A percentile compares a stretch with the other conserved stretches of the same genome.
phyloP scores from a whole-genome alignment of 2,888 invertebrate genomes.

The Tetropium fuscum region DNA sequence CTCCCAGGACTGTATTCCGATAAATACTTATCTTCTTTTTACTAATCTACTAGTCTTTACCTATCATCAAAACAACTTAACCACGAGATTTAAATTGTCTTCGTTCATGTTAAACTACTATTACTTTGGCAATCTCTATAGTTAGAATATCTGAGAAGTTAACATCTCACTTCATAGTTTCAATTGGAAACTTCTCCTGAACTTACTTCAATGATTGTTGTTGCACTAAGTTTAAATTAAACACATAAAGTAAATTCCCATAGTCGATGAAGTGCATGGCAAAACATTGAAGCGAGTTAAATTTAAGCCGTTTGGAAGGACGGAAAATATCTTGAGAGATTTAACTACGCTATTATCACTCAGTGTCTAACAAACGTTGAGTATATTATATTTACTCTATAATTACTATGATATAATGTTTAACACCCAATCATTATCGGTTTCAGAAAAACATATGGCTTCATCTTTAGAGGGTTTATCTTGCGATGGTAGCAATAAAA shows the following conservation, averaged over 20 bases:
- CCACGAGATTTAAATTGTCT: conserved; percentile 43
- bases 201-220: conserved; percentile 54
- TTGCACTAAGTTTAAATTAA: conserved; percentile 51
- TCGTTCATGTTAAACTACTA: conserved; percentile 43
- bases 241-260: conserved; percentile 48
- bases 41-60: too few relatives aligned
- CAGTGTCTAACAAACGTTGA: too few relatives aligned
- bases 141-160: conserved; percentile 48
- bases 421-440: too few relatives aligned
- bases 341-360: too few relatives aligned
- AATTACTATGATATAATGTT: too few relatives aligned
- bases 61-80: too few relatives aligned
- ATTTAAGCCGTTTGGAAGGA: conserved; percentile 33
- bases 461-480: too few relatives aligned
- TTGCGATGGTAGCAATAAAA: too few relatives aligned
- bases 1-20: too few relatives aligned
- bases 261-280: conserved; percentile 43
- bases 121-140: conserved; percentile 44
- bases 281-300: conserved; percentile 26
- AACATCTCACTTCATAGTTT: conserved; percentile 55
- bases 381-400: too few relatives aligned
- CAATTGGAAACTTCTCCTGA: conserved; percentile 51
- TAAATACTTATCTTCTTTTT: too few relatives aligned
- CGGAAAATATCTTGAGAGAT: conserved; percentile 2
- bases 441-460: too few relatives aligned